phyloP scores from a whole-genome alignment of 2,888 invertebrate genomes.

The Odontomyia ornata region DNA sequence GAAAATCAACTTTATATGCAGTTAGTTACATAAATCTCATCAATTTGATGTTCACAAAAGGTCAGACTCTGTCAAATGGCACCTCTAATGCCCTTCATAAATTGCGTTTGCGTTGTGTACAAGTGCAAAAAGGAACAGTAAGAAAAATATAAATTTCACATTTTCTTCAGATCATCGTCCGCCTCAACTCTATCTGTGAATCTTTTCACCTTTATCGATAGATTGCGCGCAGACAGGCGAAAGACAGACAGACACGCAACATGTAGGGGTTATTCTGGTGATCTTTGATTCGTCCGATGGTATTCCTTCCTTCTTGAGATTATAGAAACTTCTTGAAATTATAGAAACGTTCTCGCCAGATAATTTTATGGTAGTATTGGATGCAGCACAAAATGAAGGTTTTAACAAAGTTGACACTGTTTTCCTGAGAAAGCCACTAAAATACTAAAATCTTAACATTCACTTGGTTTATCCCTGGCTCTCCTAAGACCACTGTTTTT shows the following conservation, averaged over 20 bases:
- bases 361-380: neutral
- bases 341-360: neutral
- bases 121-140: neutral
- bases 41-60: slow-evolving; percentile 37
- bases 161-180: neutral
- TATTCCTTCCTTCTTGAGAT: no score
- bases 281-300: neutral
- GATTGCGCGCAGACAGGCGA: neutral
- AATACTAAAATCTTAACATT: neutral
- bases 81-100: slow-evolving; percentile 52
- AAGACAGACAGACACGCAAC: neutral
- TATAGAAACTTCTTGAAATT: no score
- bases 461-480: neutral
- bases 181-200: neutral
- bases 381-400: neutral
- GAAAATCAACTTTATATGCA: neutral
- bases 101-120: slow-evolving; percentile 47
- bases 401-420: no score
- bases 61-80: slow-evolving; percentile 53
- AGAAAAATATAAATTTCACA: neutral
- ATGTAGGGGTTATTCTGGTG: neutral
- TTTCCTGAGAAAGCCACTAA: no score
- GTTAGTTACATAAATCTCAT: slow-evolving; percentile 26
- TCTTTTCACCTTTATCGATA: slow-evolving; percentile 3
- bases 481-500: neutral